Conservation (phyloP, 2,888 invertebrate genomes). For the Eueremaeus valkanovi region DNA sequence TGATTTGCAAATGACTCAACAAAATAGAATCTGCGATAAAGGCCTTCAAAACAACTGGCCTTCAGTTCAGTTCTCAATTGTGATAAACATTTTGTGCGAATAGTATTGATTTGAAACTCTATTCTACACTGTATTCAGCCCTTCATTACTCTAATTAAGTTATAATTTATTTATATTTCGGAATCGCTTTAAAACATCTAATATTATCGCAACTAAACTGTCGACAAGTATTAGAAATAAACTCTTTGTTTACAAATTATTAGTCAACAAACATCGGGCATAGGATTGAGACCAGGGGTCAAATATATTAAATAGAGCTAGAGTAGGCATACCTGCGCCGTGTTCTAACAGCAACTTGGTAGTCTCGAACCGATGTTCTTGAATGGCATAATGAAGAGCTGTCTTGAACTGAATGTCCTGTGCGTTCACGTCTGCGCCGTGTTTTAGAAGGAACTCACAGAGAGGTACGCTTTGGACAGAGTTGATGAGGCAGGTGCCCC, state of each 20-base stretch:
- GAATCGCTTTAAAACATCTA: no score
- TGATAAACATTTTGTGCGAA: no score
- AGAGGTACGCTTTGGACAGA: constrained; percentile 79
- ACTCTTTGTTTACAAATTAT: no score
- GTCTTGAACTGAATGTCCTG: constrained; percentile 84
- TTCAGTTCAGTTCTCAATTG: not conserved
- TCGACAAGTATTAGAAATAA: no score
- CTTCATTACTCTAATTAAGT: no score
- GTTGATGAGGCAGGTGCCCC: constrained; percentile 89
- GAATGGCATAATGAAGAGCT: constrained; percentile 86
- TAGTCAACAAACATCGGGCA: no score
- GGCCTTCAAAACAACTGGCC: not conserved
- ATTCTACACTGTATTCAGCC: no score
- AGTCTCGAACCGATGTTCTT: constrained; percentile 67
- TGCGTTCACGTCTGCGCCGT: constrained; percentile 79
- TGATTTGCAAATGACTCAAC: not conserved
- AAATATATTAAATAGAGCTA: no score
- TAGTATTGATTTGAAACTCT: no score
- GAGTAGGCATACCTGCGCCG: constrained; percentile 62
- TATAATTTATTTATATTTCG: no score
- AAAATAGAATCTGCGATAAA: not conserved
- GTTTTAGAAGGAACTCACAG: constrained; percentile 70
- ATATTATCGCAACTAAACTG: no score
- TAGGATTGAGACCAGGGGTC: no score
- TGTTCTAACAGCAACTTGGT: constrained; percentile 72